phyloP scores from a whole-genome alignment of 2,113 vertebrate genomes.

The Crotophaga sulcirostris region DNA sequence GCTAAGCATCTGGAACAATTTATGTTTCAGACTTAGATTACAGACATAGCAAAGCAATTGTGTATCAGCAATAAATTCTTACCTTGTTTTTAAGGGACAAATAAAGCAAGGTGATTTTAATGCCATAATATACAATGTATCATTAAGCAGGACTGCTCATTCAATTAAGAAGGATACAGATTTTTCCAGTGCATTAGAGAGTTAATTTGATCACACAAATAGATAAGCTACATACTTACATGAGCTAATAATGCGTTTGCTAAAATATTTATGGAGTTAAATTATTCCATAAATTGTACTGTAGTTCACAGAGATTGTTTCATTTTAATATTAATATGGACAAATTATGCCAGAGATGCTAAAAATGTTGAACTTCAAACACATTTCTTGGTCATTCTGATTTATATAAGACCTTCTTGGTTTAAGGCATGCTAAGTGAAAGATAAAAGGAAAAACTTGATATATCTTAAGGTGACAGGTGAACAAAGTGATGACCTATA shows the following conservation, averaged over 20 bases:
- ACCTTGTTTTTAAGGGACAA: background rate
- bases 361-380: slow-evolving; percentile 31
- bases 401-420: background rate
- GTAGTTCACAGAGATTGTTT: background rate
- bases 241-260: background rate
- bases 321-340: slow-evolving; percentile 44
- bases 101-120: background rate
- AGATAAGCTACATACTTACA: background rate
- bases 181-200: background rate
- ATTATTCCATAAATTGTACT: slow-evolving; percentile 39
- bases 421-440: background rate
- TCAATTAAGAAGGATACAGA: background rate
- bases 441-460: slow-evolving; percentile 23
- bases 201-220: background rate
- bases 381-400: background rate
- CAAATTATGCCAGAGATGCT: background rate
- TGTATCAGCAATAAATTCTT: background rate
- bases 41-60: background rate
- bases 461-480: slow-evolving; percentile 28
- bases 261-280: slow-evolving; percentile 50
- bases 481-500: background rate
- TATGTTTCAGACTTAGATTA: background rate
- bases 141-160: background rate
- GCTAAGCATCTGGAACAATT: background rate
- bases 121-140: background rate